Evolutionary conservation across 2,888 invertebrate genomes (phyloP), one percentile per base, ranked within the genome.

Genomic region (Octonoba sinensis): DNA sequence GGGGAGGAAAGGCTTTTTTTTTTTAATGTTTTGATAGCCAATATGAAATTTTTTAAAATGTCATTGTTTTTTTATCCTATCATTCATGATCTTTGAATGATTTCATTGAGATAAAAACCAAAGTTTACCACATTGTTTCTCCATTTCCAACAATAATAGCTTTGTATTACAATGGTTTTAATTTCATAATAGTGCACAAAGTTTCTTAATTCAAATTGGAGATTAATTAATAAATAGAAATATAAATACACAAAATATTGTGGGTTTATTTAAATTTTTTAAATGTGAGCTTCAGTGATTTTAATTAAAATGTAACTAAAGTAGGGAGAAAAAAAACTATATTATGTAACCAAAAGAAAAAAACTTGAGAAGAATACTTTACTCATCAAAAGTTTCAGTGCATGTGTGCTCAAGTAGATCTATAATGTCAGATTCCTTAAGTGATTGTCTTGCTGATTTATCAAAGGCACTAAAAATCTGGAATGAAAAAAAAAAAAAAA

Each of bases 351-450:
- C n/a, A n/a, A n/a, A n/a, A n/a, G n/a, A n/a, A 59, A 27, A n/a
- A 56, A 56, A 6, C 22, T 24, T n/a, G 6, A 62, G 4, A 27
- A 73, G 27, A 18, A 24, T 16, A 44, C 24, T 73, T n/a, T 67
- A 79, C 79, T 67, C 62, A 27, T 79, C n/a, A 56, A 79, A 79
- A 20, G 54, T 69, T 46, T 51, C 67, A 15, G 27, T 54, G 49
- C 79, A 79, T 3, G 62, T 46, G 12, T 69, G 12, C 47, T 79
- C 79, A 56, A 79, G 60, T 44, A 73, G 22, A 27, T 79, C 79
- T 20, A 79, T 18, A 3, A 79, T 49, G 16, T 73, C 79, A 54
- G 65, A 73, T 49, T 79, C 69, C 36, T 73, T 60, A 1, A 79
- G 3, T 3, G 46, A 20, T 12, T 4, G 47, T 6, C 47, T 49